phyloP scores from a whole-genome alignment of 1,140 invertebrate species.

The Cotesia glomerata region DNA sequence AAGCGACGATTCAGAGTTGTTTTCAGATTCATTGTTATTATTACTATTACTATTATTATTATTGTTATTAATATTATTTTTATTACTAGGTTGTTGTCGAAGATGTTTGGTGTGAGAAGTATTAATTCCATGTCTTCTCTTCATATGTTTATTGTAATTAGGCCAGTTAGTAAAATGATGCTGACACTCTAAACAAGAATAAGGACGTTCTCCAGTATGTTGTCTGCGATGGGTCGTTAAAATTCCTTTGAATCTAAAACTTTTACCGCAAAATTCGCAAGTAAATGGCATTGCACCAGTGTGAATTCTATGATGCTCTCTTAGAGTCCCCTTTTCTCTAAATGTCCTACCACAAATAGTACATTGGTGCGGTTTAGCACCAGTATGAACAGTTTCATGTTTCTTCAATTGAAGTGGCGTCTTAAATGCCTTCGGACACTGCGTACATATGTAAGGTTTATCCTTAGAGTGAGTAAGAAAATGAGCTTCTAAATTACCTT shows the following conservation, averaged over 20 bases:
- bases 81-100: slow-evolving; percentile 39
- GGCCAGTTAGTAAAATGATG: slow-evolving; percentile 79
- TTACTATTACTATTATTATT: slow-evolving; percentile 37
- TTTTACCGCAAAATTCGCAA: slow-evolving; percentile 75
- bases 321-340: slow-evolving; percentile 68
- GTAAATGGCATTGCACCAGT: slow-evolving; percentile 85
- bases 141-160: slow-evolving; percentile 81
- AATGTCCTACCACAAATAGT: slow-evolving; percentile 77
- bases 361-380: slow-evolving; percentile 78
- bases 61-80: slow-evolving; percentile 42
- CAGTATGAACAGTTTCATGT: slow-evolving; percentile 71
- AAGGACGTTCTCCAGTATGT: slow-evolving; percentile 68
- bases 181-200: slow-evolving; percentile 66
- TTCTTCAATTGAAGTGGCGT: slow-evolving; percentile 63
- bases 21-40: slow-evolving; percentile 35
- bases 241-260: slow-evolving; percentile 74
- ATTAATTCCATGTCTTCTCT: slow-evolving; percentile 70
- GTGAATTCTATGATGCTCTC: slow-evolving; percentile 74
- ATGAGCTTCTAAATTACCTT: slow-evolving; percentile 68
- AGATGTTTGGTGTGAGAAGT: slow-evolving; percentile 58
- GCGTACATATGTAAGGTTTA: slow-evolving; percentile 58
- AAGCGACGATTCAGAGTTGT: neutral
- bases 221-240: slow-evolving; percentile 72
- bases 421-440: slow-evolving; percentile 65
- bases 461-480: slow-evolving; percentile 66